phyloP scores from a whole-genome alignment of 2,113 vertebrate species.

The Oreochromis tanganicae region DNA sequence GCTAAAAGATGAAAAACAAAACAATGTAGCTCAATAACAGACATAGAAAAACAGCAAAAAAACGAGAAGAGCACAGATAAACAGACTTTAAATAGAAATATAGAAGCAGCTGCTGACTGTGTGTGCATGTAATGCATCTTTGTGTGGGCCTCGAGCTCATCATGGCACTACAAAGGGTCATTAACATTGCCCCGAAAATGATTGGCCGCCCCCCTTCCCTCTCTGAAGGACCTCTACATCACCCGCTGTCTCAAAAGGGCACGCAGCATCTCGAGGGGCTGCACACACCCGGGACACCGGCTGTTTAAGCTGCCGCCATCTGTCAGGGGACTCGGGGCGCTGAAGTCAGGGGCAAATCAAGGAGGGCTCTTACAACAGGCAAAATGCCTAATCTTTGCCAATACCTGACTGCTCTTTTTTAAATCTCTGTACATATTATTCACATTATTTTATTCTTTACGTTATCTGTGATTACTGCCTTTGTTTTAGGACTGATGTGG shows the following conservation, averaged over 20 bases:
- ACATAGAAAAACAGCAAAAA: neutral
- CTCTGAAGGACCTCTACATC: neutral
- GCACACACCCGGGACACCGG: neutral
- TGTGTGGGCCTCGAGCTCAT: neutral
- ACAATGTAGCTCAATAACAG: neutral
- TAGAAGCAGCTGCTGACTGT: rapidly evolving
- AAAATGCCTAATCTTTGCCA: rapidly evolving
- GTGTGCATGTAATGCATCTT: neutral
- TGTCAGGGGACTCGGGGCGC: neutral
- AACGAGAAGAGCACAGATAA: rapidly evolving
- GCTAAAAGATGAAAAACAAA: neutral
- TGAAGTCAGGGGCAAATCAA: neutral
- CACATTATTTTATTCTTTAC: rapidly evolving
- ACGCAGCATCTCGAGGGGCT: neutral
- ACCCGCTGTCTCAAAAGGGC: neutral
- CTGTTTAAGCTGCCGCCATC: neutral
- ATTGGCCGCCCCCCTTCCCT: neutral
- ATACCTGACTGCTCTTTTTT: rapidly evolving
- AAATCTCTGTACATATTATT: neutral
- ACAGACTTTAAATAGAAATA: neutral
- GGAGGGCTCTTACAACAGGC: neutral
- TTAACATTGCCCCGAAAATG: neutral
- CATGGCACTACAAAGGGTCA: neutral
- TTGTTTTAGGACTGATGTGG: rapidly evolving
- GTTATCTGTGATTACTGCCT: neutral